Percentiles rank a stretch among this genome's conserved stretches.
Conservation (phyloP, 2,113 vertebrate species). For the Sinocyclocheilus anshuiensis region DNA sequence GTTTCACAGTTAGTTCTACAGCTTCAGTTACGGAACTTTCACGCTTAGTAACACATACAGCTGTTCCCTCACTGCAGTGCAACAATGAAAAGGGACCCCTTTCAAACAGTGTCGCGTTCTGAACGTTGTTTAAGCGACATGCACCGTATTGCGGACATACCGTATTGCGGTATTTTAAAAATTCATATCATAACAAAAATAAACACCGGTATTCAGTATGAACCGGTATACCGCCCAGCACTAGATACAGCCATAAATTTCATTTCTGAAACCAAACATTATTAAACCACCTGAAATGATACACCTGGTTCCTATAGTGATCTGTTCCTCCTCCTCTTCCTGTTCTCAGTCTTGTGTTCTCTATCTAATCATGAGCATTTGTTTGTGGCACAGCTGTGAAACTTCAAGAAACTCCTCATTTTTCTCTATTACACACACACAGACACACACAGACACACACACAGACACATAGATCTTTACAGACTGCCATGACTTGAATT, state of each 20-base stretch:
- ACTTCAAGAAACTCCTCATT: background rate
- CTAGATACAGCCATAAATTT: background rate
- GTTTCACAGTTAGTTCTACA: too few species aligned
- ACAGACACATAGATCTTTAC: background rate
- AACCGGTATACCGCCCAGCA: too few species aligned
- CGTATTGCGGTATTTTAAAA: too few species aligned
- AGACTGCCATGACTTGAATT: background rate
- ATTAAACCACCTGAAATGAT: background rate
- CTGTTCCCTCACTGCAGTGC: too few species aligned
- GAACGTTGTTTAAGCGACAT: too few species aligned
- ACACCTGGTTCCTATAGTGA: background rate
- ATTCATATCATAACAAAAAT: too few species aligned
- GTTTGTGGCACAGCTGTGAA: constrained; percentile 4
- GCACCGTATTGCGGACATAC: too few species aligned
- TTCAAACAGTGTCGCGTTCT: too few species aligned
- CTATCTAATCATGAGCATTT: background rate
- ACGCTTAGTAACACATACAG: too few species aligned
- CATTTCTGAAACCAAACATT: background rate
- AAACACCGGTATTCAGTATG: too few species aligned
- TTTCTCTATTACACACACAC: background rate
- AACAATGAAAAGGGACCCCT: too few species aligned
- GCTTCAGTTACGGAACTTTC: too few species aligned
- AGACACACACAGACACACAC: background rate
- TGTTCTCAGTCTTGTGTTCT: background rate
- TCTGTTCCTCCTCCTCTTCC: background rate